phyloP scores from a whole-genome alignment of 1,140 invertebrate genomes.

The Orchestia grillus region DNA sequence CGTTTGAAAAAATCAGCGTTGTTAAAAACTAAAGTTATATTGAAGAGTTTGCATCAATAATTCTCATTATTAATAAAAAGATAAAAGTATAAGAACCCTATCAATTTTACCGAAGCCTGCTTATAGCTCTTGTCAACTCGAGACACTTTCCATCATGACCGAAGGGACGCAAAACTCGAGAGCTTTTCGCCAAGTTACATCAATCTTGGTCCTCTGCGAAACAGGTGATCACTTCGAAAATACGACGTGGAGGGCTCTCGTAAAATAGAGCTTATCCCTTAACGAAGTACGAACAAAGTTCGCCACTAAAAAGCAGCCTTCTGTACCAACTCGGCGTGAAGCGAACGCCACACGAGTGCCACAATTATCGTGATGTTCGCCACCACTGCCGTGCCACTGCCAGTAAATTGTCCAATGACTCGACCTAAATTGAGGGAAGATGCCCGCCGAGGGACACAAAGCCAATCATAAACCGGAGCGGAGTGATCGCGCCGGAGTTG shows the following conservation, averaged over 20 bases:
- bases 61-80: not conserved
- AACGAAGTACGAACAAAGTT: conserved; percentile 21
- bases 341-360: conserved; percentile 1
- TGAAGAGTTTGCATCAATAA: not conserved
- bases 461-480: conserved; percentile 20
- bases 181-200: not conserved
- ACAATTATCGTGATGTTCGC: not conserved
- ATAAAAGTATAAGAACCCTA: not conserved
- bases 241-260: not conserved
- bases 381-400: not conserved
- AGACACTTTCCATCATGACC: not conserved
- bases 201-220: not conserved
- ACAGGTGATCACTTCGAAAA: not conserved
- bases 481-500: conserved; percentile 20
- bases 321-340: not conserved
- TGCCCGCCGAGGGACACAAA: conserved; percentile 33
- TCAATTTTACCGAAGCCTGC: not conserved
- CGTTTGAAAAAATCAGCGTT: no score
- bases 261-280: not conserved
- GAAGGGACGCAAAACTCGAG: not conserved
- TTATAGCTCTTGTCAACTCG: not conserved
- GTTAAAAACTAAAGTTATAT: no score
- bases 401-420: conserved; percentile 50
- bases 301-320: conserved; percentile 6
- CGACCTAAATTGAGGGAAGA: conserved; percentile 47